Evolutionary conservation across 2,797 vertebrate genomes (phyloP).

Genomic region (Pseudochaenichthys georgianus): DNA sequence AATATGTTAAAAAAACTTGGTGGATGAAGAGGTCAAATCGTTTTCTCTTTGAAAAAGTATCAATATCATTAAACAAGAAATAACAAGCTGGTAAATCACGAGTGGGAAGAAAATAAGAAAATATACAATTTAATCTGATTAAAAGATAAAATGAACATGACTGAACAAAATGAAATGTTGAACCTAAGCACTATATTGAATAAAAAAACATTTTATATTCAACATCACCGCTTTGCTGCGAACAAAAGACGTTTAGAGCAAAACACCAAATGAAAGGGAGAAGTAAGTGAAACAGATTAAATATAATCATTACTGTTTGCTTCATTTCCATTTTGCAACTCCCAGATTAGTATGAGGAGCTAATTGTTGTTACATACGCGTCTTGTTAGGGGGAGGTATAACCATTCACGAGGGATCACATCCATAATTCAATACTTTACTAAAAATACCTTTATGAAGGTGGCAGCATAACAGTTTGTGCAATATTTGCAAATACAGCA

Average conservation of each 20-base stretch:
- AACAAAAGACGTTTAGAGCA: slow-evolving; percentile 8
- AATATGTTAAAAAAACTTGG: no score
- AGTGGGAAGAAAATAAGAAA: slow-evolving; percentile 13
- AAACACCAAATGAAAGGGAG: slow-evolving; percentile 22
- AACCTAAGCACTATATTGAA: neutral
- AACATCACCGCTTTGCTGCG: neutral
- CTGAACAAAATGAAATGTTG: neutral
- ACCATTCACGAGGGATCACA: slow-evolving; percentile 44
- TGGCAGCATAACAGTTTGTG: slow-evolving; percentile 20
- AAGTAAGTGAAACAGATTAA: slow-evolving; percentile 49
- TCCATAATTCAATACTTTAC: slow-evolving; percentile 66
- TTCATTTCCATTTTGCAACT: slow-evolving; percentile 62
- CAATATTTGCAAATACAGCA: slow-evolving; percentile 17
- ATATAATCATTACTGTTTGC: slow-evolving; percentile 49
- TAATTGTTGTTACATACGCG: slow-evolving; percentile 77
- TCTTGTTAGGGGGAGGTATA: slow-evolving; percentile 39
- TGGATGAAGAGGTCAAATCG: no score
- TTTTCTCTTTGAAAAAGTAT: slow-evolving; percentile 9
- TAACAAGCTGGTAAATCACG: slow-evolving; percentile 24
- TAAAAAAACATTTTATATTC: neutral
- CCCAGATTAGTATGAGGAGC: slow-evolving; percentile 67
- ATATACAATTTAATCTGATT: slow-evolving; percentile 22
- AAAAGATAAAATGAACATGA: slow-evolving; percentile 25
- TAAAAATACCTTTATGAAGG: slow-evolving; percentile 26
- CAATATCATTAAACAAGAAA: slow-evolving; percentile 6